phyloP scores from a whole-genome alignment of 2,113 vertebrate species.

The Morone saxatilis region DNA sequence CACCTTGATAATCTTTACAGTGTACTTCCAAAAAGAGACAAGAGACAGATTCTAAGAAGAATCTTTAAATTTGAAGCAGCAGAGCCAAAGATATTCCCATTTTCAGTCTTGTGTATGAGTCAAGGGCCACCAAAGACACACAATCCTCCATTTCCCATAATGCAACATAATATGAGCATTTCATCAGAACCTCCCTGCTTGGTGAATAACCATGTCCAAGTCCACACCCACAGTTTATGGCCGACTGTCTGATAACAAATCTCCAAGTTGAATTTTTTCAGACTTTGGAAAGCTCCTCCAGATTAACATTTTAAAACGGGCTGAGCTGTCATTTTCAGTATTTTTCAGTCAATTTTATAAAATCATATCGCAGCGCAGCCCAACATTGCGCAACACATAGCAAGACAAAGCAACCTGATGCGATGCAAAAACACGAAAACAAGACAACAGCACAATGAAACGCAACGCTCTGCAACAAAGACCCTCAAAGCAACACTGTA shows the following conservation, averaged over 20 bases:
- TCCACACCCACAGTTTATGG: too few relatives aligned
- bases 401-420: background rate
- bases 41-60: background rate
- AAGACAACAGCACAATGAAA: background rate
- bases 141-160: background rate
- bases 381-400: constrained; percentile 12
- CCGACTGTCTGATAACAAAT: too few relatives aligned
- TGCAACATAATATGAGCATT: background rate
- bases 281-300: too few relatives aligned
- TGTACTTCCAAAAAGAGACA: background rate
- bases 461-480: constrained; percentile 50
- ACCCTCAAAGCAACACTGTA: constrained; percentile 3
- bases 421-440: constrained; percentile 8
- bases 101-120: background rate
- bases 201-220: too few relatives aligned
- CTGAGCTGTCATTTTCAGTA: too few relatives aligned
- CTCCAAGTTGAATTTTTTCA: too few relatives aligned
- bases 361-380: background rate
- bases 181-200: background rate
- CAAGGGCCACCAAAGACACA: background rate
- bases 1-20: too few relatives aligned
- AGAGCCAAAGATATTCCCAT: background rate
- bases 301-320: too few relatives aligned
- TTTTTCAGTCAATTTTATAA: too few relatives aligned
- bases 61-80: background rate